A percentile compares a stretch with the other conserved stretches of the same genome.
phyloP scores from a whole-genome alignment of 2,113 vertebrate species.

The Periophthalmus modestus region DNA sequence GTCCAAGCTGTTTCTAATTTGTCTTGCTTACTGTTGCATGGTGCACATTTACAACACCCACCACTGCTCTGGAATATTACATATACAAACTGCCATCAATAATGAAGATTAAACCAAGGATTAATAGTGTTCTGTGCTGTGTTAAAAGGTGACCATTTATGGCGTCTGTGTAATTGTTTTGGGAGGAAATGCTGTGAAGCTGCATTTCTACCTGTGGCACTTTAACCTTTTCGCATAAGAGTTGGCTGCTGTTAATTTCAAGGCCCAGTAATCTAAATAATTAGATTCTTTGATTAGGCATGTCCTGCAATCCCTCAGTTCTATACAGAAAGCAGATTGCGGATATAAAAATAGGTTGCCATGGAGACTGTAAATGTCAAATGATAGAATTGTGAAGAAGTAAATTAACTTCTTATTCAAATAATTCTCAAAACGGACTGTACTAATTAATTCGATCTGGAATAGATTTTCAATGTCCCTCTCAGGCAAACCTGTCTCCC shows the following conservation, averaged over 20 bases:
- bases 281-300: slow-evolving; percentile 44
- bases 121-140: background rate
- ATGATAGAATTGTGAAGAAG: slow-evolving; percentile 10
- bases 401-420: background rate
- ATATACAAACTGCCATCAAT: background rate
- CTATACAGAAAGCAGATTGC: slow-evolving; percentile 27
- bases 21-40: background rate
- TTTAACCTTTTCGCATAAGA: slow-evolving; percentile 30
- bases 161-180: background rate
- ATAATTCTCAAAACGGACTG: background rate
- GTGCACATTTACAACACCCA: slow-evolving; percentile 1
- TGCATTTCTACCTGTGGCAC: slow-evolving; percentile 32
- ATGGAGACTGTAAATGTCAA: slow-evolving; percentile 22
- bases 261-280: slow-evolving; percentile 54
- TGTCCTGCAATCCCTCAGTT: slow-evolving; percentile 32
- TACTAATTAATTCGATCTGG: background rate
- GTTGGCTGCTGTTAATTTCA: slow-evolving; percentile 56
- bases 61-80: background rate
- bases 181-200: background rate
- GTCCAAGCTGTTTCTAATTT: slow-evolving; percentile 3
- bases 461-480: background rate
- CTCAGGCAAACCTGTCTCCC: background rate
- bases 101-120: too few relatives aligned
- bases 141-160: background rate
- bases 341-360: slow-evolving; percentile 24